Evolutionary conservation across 2,888 invertebrate species (phyloP), one percentile per base, ranked within the genome.

Genomic region (Clanis bilineata): DNA sequence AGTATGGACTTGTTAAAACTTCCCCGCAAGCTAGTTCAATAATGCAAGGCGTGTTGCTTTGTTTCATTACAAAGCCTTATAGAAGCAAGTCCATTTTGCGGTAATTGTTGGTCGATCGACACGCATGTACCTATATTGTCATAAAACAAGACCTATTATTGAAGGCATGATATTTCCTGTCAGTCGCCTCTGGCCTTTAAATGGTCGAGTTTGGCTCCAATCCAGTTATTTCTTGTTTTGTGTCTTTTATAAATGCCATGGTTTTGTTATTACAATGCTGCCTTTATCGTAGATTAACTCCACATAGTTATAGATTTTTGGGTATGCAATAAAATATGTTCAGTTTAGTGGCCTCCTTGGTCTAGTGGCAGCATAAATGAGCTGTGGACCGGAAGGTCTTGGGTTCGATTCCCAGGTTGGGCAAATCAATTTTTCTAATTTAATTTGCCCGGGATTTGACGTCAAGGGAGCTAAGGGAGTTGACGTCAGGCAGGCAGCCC

Each of bases 161-260:
- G 76, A 77, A 74, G 71, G 70, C 72, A 72, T 72, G 72, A 77
- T 79, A 79, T 80, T 83, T 79, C 70, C 73, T 71, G 77, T 76
- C 79, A 73, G 75, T 76, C 74, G 79, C 81, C 80, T 68, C 72
- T 71, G 79, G 83, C 75, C 62, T 76, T 73, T 74, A 73, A 70
- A 71, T 72, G 73, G 70, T 70, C 62, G 67, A 70, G 73, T 70
- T 84, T 86, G 86, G 86, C 82, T 61, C n/a, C 32, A 64, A 63
- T 78, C 86, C 85, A 86, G 72, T 76, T 77, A 80, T 82, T 80
- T 75, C 73, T 73, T 72, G 70, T 72, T 76, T 70, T 64, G 65
- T 72, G 70, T 75, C 71, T 74, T 74, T 76, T 72, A 68, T 72
- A 72, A 78, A 73, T 73, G 71, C 72, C 74, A 72, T 63, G 65